Conservation (phyloP, 2,888 invertebrate genomes). For the Chaetoderma sp. region DNA sequence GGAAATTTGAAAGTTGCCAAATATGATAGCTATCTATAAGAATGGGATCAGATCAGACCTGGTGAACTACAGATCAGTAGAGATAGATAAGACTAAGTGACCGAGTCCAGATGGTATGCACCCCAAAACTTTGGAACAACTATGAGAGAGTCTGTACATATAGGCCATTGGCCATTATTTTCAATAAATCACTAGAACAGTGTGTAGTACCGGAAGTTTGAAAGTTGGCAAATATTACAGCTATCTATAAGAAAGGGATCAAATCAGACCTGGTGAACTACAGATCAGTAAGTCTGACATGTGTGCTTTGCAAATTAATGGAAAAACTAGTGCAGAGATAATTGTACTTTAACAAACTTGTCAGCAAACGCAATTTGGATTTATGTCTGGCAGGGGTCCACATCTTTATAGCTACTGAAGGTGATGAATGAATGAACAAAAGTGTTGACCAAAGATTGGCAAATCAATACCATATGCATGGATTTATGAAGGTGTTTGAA, state of each 20-base stretch:
- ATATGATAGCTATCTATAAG: background rate
- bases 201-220: constrained; percentile 1
- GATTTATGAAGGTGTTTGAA: constrained; percentile 14
- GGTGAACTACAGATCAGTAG: background rate
- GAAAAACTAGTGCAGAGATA: background rate
- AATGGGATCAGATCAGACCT: background rate
- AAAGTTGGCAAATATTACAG: constrained; percentile 8
- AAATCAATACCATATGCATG: too few relatives aligned
- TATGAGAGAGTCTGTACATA: background rate
- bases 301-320: constrained; percentile 1
- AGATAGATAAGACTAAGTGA: background rate
- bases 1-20: constrained; percentile 6
- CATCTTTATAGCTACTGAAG: background rate
- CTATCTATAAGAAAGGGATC: constrained; percentile 6
- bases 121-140: constrained; percentile 2
- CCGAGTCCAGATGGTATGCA: constrained; percentile 1
- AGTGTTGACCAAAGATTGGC: too few relatives aligned
- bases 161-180: background rate
- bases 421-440: too few relatives aligned
- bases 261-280: background rate
- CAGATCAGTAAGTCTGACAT: constrained; percentile 12
- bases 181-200: background rate
- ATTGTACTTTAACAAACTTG: constrained; percentile 9
- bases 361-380: constrained; percentile 5
- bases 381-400: too few relatives aligned